Conservation (phyloP, 2,113 vertebrate species). For the Ophthalmolycus amberensis region DNA sequence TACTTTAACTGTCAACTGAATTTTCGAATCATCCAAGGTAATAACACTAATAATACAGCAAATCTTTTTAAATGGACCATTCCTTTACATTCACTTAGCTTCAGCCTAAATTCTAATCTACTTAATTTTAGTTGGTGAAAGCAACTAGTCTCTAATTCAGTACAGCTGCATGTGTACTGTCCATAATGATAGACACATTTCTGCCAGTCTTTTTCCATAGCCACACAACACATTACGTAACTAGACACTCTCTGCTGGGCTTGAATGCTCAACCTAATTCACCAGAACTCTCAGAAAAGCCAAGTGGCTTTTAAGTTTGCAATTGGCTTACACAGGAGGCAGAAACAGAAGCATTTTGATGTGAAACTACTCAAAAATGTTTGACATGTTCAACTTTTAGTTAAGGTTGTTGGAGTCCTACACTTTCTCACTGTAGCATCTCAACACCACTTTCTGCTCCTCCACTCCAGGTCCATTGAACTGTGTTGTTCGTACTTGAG, state of each 20-base stretch:
- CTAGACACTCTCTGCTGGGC: neutral
- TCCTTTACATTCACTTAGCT: neutral
- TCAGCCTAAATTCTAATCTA: neutral
- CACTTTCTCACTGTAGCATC: neutral
- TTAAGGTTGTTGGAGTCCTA: neutral
- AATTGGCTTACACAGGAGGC: neutral
- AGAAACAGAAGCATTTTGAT: neutral
- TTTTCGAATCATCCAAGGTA: neutral
- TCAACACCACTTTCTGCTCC: neutral
- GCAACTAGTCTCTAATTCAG: constrained; percentile 7
- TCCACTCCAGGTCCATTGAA: neutral
- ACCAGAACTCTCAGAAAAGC: constrained; percentile 12
- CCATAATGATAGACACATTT: constrained; percentile 12
- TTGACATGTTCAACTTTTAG: neutral
- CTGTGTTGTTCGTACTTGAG: neutral
- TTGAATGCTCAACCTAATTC: constrained; percentile 21
- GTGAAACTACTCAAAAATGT: neutral
- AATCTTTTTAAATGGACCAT: neutral
- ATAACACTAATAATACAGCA: neutral
- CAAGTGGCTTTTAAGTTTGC: constrained; percentile 18
- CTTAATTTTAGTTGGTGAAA: neutral
- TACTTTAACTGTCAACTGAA: neutral
- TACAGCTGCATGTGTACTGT: constrained; percentile 20
- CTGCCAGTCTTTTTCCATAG: constrained; percentile 3
- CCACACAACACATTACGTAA: constrained; percentile 11